Percentiles rank a stretch among this genome's conserved stretches.
Evolutionary conservation across 92 coral and sea anemone genomes (phyloP).

Genomic region (Heliopora coerulea): DNA sequence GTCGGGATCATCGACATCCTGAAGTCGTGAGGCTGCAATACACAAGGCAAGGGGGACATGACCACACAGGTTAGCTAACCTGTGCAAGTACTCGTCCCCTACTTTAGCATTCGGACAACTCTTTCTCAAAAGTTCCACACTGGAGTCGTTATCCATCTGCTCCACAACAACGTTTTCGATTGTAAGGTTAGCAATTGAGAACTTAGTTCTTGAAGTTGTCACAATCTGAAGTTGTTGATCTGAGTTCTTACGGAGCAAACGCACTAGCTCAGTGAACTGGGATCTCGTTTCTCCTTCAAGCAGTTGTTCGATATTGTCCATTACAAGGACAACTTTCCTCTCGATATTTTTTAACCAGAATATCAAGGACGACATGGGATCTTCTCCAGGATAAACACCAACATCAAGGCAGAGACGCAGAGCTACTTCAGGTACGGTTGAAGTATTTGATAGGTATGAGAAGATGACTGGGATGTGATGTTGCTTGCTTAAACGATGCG

Average conservation of each 20-base stretch:
- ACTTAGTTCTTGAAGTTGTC: slow-evolving; percentile 10
- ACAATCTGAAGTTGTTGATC: no score
- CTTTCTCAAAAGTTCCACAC: slow-evolving; percentile 7
- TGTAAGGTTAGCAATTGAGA: no score
- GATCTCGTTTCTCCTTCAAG: background rate
- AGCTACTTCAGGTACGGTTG: background rate
- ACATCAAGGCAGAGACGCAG: slow-evolving; percentile 7
- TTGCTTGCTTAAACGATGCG: slow-evolving; percentile 3
- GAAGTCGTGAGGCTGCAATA: slow-evolving; percentile 48
- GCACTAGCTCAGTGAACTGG: no score
- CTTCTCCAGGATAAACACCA: slow-evolving; percentile 33
- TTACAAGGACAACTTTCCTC: background rate
- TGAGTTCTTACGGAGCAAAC: no score
- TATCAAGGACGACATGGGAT: background rate
- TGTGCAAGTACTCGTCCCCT: background rate
- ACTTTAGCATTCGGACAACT: slow-evolving; percentile 11
- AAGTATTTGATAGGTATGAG: background rate
- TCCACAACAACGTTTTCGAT: no score
- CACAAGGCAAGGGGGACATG: slow-evolving; percentile 56
- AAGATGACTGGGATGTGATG: background rate
- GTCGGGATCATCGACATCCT: slow-evolving; percentile 35
- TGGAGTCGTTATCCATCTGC: background rate
- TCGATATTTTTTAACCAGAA: slow-evolving; percentile 1
- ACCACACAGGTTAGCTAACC: slow-evolving; percentile 50
- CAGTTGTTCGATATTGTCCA: slow-evolving; percentile 8